phyloP scores from a whole-genome alignment of 2,113 vertebrate species.

The Ageneiosus marmoratus region DNA sequence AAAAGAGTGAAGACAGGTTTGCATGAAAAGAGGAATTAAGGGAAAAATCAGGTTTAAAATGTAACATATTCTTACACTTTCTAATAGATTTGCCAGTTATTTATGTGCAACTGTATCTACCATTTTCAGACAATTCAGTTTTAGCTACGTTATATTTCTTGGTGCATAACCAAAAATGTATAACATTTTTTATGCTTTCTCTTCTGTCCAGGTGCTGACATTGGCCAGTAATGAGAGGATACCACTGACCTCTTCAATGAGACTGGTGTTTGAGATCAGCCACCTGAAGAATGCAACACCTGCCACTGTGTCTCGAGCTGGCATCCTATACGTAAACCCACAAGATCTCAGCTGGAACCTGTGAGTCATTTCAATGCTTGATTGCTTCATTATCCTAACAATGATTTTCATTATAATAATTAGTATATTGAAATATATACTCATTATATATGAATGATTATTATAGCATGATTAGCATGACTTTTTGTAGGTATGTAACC shows the following conservation, averaged over 20 bases:
- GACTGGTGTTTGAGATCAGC: slow-evolving; percentile 77
- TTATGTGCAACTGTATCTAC: not conserved
- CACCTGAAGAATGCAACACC: slow-evolving; percentile 72
- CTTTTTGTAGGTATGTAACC: slow-evolving; percentile 64
- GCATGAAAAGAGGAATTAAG: too few species aligned
- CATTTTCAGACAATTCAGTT: not conserved
- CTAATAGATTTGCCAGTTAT: not conserved
- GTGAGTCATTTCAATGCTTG: slow-evolving; percentile 56
- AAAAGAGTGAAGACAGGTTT: too few species aligned
- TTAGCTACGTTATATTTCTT: not conserved
- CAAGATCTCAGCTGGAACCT: slow-evolving; percentile 78
- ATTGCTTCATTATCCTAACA: not conserved
- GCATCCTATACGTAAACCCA: slow-evolving; percentile 72
- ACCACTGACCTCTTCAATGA: slow-evolving; percentile 70
- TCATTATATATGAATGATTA: not conserved
- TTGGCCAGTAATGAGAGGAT: slow-evolving; percentile 76
- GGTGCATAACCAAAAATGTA: not conserved
- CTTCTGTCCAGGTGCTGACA: slow-evolving; percentile 67
- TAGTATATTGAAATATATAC: not conserved
- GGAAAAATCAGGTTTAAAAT: too few species aligned
- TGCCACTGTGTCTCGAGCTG: slow-evolving; percentile 74
- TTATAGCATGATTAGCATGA: not conserved
- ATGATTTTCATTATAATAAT: not conserved
- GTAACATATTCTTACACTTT: too few species aligned
- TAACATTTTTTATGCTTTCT: not conserved